Base-by-base conservation (phyloP, 2,113 vertebrate species). In the Urocynchramus pylzowi region DNA sequence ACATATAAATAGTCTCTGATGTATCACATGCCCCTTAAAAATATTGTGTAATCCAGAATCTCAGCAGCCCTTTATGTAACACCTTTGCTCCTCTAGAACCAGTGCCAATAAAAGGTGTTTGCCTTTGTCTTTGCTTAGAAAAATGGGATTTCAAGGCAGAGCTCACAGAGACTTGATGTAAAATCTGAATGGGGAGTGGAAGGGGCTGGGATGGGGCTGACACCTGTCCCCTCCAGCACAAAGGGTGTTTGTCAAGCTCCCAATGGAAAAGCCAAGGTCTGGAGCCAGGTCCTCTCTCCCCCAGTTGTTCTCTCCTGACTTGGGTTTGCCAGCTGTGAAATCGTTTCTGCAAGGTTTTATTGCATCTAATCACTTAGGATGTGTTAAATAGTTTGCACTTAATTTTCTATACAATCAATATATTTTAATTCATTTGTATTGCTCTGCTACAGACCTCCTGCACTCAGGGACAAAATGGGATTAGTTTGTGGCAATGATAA, bases 131-230 rank as follows among this genome's bases (percentile, higher is more conserved):
- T 97, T 91, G 95, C 93, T 95, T 87, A 93, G 74, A 63, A 57
- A 45, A 95, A 47, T 87, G 81, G 78, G 63, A 84, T 96, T 75
- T 44, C 33, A 74, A 97, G 95, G 95, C 97, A 97, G 95, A 75
- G 93, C 93, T 97, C 95, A 27, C 57, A 49, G 89, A 87, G 90
- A 87, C 61, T 97, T 79, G 93, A 94, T 96, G 92, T 87, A 84
- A 97, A 95, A 88, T 95, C 97, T 97, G 95, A 98, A 97, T 91
- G 97, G 97, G 95, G 97, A 95, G 53, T 35, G 85, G 92, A 65
- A 23, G 26, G 83, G 84, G 59, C 79, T 73, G 24, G 37, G 87
- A 54, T 83, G 96, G 95, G 74, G 39, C 91, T 89, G 86, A 91
- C 98, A 97, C 96, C 95, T 97, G 96, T 92, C 95, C 77, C 20